Evolutionary conservation across 2,113 vertebrate species (phyloP).

Genomic region (Elachura formosa): DNA sequence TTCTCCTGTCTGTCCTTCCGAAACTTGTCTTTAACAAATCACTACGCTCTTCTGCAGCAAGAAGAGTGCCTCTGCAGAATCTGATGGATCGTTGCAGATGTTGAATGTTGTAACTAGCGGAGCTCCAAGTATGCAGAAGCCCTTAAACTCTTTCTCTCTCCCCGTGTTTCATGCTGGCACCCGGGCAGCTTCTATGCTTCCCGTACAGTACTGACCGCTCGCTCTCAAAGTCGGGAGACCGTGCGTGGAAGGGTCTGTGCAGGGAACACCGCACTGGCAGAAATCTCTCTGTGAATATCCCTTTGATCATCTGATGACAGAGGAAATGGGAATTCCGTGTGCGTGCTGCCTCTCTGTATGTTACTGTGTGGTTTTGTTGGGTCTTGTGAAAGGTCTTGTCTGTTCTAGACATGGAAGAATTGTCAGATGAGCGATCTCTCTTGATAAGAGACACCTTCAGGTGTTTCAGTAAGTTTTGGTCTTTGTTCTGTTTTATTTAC

Average conservation of each 20-base stretch:
- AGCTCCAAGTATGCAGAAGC: not conserved
- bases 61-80: not conserved
- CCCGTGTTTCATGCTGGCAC: fast-evolving
- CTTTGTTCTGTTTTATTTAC: not conserved
- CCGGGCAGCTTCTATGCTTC: too few relatives aligned
- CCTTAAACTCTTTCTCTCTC: fast-evolving
- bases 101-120: too few relatives aligned
- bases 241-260: fast-evolving
- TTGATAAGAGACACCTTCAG: fast-evolving
- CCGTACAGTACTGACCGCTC: fast-evolving
- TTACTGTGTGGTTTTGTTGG: not conserved
- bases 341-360: fast-evolving
- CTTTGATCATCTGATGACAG: not conserved
- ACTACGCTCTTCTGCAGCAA: not conserved
- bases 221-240: fast-evolving
- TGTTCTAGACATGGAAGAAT: not conserved
- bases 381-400: not conserved
- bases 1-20: not conserved
- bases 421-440: not conserved
- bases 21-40: not conserved
- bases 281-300: fast-evolving
- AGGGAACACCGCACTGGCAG: fast-evolving
- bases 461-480: not conserved
- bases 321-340: not conserved
- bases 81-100: not conserved